Base-by-base conservation (phyloP, 2,888 invertebrate genomes). In the Drosophila heteroneura region DNA sequence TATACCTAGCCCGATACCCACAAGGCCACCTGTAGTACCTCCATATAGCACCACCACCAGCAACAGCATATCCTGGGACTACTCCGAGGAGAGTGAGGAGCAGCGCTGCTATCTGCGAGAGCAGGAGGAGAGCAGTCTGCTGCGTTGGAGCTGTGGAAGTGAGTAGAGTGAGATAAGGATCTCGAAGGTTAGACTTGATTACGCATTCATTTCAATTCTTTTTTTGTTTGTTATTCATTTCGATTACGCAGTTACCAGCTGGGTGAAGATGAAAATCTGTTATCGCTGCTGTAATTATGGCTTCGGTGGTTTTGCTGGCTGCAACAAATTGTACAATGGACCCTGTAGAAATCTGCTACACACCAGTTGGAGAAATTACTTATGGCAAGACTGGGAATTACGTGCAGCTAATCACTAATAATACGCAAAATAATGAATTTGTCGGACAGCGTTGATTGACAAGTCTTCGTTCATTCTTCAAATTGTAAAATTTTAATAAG, bases 201-300 rank as follows among this genome's bases (percentile, higher is more conserved):
- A 5, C 2, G 10, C 3, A 22, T 16, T 12, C 5, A 47, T 47
- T 47, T 52, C 5, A n/a, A 19, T 1, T 12, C 3, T 2, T 12
- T 37, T 37, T 7, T 37, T 6, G 2, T 12, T n/a, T 58, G 1
- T 56, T 19, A 30, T 58, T 19, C 10, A 7, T 35, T 51, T 37
- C 12, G 5, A 44, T 58, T 37, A 2, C 26, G 3, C 72, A 92
- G 92, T 53, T 19, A 33, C 35, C 4, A 69, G 76, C 62, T 83
- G 81, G 71, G 10, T 30, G 19, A 65, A 67, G 16, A 37, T 60
- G 0, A 53, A 74, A 14, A 79, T 58, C 64, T 92, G 92, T 67
- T 92, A 88, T 70, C 85, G 83, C 63, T 92, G 92, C 52, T 92
- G 92, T 37, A 75, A 65, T 16, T 84, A 78, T 28, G 60, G 58